These are phyloP conservation scores for Oncopeltus fasciatus DNA, from an alignment of 1,140 invertebrate genomes.

Conservation along the genomic window DNA sequence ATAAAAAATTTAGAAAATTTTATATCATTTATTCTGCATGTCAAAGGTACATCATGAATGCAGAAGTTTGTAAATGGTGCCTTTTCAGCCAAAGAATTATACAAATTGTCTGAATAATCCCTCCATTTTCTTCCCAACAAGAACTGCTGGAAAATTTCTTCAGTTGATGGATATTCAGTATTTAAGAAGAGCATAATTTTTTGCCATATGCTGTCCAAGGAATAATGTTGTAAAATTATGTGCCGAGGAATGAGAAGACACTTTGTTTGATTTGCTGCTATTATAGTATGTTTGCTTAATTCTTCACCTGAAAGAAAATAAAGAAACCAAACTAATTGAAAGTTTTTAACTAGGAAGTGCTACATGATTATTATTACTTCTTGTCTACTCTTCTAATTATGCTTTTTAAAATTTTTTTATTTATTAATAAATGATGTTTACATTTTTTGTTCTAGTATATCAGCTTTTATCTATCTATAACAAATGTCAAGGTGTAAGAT, in stretches of 20 bases:
- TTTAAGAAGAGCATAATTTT: slow-evolving; percentile 14
- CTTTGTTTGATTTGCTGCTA: slow-evolving; percentile 6
- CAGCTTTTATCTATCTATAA: too few species aligned
- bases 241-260: slow-evolving; percentile 11
- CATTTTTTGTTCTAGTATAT: too few species aligned
- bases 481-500: too few species aligned
- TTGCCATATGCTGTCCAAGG: slow-evolving; percentile 13
- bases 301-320: slow-evolving; percentile 8
- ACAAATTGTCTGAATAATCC: background rate
- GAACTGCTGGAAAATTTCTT: slow-evolving; percentile 12
- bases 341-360: too few species aligned
- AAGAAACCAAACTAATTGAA: background rate
- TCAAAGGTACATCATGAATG: background rate
- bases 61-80: background rate
- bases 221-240: slow-evolving; percentile 11
- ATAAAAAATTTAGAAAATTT: background rate
- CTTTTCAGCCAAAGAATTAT: background rate
- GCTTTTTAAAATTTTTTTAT: too few species aligned
- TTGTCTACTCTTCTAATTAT: too few species aligned
- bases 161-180: slow-evolving; percentile 5
- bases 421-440: too few species aligned
- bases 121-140: slow-evolving; percentile 6
- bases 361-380: too few species aligned
- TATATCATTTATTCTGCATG: background rate
- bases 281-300: slow-evolving; percentile 9